Evolutionary conservation across 2,888 invertebrate species (phyloP).

Genomic region (Andrena haemorrhoa): DNA sequence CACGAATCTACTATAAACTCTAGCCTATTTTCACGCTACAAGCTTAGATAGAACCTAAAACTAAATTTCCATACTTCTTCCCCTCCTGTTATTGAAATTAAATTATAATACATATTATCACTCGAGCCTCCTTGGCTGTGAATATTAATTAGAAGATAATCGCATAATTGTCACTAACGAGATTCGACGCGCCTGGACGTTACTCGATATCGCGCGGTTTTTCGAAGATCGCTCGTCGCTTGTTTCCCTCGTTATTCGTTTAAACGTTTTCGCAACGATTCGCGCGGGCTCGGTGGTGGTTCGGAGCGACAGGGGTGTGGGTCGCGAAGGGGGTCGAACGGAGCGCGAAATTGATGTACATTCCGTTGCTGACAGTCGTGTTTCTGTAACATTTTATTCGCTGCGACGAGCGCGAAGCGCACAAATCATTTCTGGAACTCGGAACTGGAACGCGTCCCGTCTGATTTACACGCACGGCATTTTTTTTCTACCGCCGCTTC

Average conservation of each 20-base stretch:
- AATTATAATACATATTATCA: conserved; percentile 2
- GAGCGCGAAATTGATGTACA: conserved; percentile 51
- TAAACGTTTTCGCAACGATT: conserved; percentile 40
- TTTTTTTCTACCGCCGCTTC: neutral
- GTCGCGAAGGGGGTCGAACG: neutral
- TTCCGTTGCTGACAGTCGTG: conserved; percentile 45
- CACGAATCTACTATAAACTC: neutral
- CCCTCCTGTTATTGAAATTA: neutral
- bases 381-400: conserved; percentile 57
- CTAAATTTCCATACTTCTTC: neutral
- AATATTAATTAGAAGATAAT: neutral
- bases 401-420: conserved; percentile 14
- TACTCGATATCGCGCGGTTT: conserved; percentile 1
- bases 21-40: neutral
- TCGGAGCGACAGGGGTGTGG: neutral
- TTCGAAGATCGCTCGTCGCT: conserved; percentile 34
- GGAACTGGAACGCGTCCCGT: conserved; percentile 33
- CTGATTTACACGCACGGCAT: conserved; percentile 42
- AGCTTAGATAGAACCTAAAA: neutral
- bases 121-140: neutral
- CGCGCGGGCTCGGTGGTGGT: conserved; percentile 13
- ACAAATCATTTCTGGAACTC: conserved; percentile 40
- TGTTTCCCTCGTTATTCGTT: conserved; percentile 44
- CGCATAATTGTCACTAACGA: conserved; percentile 21
- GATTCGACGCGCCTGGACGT: neutral